Base-by-base conservation (phyloP, 2,797 vertebrate species). In the Ispidina picta region DNA sequence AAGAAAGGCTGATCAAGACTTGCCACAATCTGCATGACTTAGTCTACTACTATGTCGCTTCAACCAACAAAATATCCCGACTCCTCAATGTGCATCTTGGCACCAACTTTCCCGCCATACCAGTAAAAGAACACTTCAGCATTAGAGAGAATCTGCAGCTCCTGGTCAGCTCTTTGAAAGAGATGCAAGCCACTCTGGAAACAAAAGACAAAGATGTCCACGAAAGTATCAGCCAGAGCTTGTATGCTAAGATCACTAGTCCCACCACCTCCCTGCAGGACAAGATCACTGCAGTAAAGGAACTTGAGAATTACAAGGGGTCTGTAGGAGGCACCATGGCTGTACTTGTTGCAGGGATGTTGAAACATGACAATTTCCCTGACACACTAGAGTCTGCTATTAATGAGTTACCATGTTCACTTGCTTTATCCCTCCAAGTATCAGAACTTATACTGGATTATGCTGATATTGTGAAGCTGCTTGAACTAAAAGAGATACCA, bases 111-210 rank as follows among this genome's bases (percentile, higher is more conserved):
- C 29, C 70, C 63, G 82, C 18, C 22, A 35, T 92, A 26, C 6
- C 54, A 59, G 64, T 96, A 74, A 95, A 85, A 62, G 94, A 97
- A 80, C 86, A 95, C 54, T 74, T 64, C 23, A 93, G 58, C 52
- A 72, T 97, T 86, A 90, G 94, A 72, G 85, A 96, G n/a, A 93
- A 96, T 51, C 91, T 97, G 83, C 87, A 96, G 51, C 64, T 96
- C 26, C 78, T 97, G 28, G 16, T 92, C 35, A 88, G 12, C 29
- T 64, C 75, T 79, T 86, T 96, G 83, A 97, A 93, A 75, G 92
- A 96, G 60, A 91, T 97, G 83, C 79, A 95, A 35, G 52, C 58
- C 64, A 55, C 54, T 2, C 4, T 95, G 23, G 89, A 79, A 15
- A 25, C 29, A 63, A 83, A 83, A 44, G 68, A 81, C 29, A 75